phyloP scores from a whole-genome alignment of 2,888 invertebrate genomes.

The Athalia circularis region DNA sequence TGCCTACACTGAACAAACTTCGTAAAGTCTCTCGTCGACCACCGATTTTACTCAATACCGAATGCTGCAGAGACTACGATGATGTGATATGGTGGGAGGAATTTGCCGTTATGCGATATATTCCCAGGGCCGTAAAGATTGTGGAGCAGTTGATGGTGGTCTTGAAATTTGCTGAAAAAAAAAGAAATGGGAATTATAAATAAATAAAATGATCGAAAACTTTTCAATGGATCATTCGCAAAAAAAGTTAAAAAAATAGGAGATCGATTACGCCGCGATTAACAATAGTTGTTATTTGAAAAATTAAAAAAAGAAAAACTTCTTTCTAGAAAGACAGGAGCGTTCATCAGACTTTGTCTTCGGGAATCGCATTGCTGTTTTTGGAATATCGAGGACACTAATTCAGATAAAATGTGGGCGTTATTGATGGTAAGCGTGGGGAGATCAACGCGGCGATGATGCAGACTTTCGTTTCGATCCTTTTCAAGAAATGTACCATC shows the following conservation, averaged over 20 bases:
- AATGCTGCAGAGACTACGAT: no score
- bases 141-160: background rate
- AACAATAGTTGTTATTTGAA: background rate
- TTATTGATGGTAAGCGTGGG: background rate
- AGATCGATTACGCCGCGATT: no score
- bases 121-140: constrained; percentile 31
- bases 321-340: background rate
- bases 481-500: constrained; percentile 34
- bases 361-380: constrained; percentile 13
- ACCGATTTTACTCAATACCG: constrained; percentile 20
- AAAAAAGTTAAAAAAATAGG: no score
- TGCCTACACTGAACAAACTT: no score
- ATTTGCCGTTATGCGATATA: constrained; percentile 29
- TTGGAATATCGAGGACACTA: constrained; percentile 30
- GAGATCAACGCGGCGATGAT: constrained; percentile 15
- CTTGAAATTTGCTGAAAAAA: background rate
- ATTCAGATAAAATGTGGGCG: constrained; percentile 7
- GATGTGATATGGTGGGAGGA: constrained; percentile 11
- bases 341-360: background rate
- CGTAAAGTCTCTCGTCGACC: background rate
- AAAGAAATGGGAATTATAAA: background rate
- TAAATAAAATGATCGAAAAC: no score
- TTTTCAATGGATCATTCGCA: no score
- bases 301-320: background rate
- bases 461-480: background rate